These are phyloP conservation scores for Bos indicus DNA, from an alignment of 2,113 vertebrate genomes.

Conservation along the genomic window DNA sequence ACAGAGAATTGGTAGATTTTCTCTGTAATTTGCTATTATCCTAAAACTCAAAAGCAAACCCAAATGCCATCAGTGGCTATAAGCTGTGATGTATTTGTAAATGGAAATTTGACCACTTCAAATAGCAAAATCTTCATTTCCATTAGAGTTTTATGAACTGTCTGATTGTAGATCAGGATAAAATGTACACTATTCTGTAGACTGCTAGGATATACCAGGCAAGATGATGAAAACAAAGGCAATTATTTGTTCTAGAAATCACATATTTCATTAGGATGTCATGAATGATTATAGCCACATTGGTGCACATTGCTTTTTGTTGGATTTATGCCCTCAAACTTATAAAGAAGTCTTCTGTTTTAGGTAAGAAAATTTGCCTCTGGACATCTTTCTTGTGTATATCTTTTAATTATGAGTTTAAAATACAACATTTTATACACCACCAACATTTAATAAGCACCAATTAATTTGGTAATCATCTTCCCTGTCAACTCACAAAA, in stretches of 20 bases:
- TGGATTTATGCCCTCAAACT: slow-evolving; percentile 12
- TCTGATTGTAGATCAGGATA: slow-evolving; percentile 79
- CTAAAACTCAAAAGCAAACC: slow-evolving; percentile 83
- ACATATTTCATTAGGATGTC: slow-evolving; percentile 65
- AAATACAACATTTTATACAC: slow-evolving; percentile 33
- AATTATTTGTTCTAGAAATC: slow-evolving; percentile 79
- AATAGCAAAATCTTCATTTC: slow-evolving; percentile 83
- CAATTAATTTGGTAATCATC: neutral
- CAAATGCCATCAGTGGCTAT: slow-evolving; percentile 82
- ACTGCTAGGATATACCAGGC: slow-evolving; percentile 56
- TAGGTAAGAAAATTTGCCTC: neutral
- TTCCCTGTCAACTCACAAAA: neutral
- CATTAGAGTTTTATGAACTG: slow-evolving; percentile 82
- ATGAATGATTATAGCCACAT: slow-evolving; percentile 9
- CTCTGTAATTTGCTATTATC: slow-evolving; percentile 85
- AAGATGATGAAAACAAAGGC: slow-evolving; percentile 78
- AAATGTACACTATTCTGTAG: slow-evolving; percentile 72
- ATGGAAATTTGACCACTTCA: slow-evolving; percentile 84
- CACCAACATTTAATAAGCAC: neutral
- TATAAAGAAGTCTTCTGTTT: neutral
- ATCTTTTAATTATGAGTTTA: slow-evolving; percentile 7
- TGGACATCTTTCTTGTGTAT: neutral
- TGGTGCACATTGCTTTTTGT: neutral
- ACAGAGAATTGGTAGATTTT: slow-evolving; percentile 83
- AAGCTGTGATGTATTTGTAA: slow-evolving; percentile 83